Evolutionary conservation across 2,888 invertebrate genomes (phyloP).

Genomic region (Athalia circularis): DNA sequence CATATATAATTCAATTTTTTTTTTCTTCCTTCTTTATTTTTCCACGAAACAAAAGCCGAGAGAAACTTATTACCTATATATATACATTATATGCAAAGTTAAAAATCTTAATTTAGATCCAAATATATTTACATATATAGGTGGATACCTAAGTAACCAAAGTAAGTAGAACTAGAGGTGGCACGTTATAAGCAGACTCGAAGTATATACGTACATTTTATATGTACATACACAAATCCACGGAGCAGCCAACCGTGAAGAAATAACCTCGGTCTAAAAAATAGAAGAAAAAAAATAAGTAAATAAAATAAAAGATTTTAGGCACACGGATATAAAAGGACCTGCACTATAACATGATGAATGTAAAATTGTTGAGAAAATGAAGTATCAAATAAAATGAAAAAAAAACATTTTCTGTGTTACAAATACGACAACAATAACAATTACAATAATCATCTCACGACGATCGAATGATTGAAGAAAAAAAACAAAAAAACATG

Average conservation of each 20-base stretch:
- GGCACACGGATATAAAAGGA: constrained; percentile 6
- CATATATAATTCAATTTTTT: too few relatives aligned
- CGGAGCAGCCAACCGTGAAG: constrained; percentile 57
- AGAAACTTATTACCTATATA: too few relatives aligned
- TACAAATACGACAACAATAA: neutral
- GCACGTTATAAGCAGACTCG: too few relatives aligned
- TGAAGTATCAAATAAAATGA: constrained; percentile 24
- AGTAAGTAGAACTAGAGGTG: too few relatives aligned
- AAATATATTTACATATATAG: too few relatives aligned
- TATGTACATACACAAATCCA: constrained; percentile 31
- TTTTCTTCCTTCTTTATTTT: too few relatives aligned
- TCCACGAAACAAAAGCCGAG: too few relatives aligned
- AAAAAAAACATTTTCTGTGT: constrained; percentile 48
- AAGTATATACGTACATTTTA: neutral
- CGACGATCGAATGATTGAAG: neutral
- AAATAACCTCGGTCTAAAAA: constrained; percentile 56
- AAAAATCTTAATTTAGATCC: too few relatives aligned
- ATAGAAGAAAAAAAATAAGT: constrained; percentile 39
- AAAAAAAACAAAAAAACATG: neutral
- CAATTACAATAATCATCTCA: neutral
- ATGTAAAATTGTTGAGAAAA: neutral
- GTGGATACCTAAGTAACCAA: too few relatives aligned
- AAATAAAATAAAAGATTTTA: neutral
- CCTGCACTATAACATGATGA: neutral
- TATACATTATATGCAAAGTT: too few relatives aligned